Base-by-base conservation (phyloP, 2,113 vertebrate genomes). In the Perognathus longimembris region DNA sequence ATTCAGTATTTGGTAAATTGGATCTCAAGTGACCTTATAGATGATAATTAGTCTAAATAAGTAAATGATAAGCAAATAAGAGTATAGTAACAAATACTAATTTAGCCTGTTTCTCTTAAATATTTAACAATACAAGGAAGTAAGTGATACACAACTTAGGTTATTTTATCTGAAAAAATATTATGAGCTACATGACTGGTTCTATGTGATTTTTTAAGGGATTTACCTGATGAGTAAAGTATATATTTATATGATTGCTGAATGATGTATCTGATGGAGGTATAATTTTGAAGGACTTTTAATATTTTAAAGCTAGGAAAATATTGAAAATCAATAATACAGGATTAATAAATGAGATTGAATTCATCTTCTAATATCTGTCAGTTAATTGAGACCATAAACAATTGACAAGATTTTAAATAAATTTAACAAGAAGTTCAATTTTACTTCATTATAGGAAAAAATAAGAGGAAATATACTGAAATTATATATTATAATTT, bases 381-480 rank as follows among this genome's bases (percentile, higher is more conserved):
- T 82, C 50, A 75, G 38, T 92, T 85, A 73, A 24, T 14, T n/a
- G 67, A 80, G 28, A 63, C 63, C 24, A 71, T 79, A 57, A 84
- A 86, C 15, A 88, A 82, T 77, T 78, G 32, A 45, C 5, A 63
- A 0, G 12, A 79, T 69, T 75, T 83, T 34, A 36, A 67, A 50
- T 40, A 85, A 67, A 85, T 6, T n/a, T 81, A 50, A 24, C 2
- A 76, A 22, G 7, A 73, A 78, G 30, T 66, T 89, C 89, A 83
- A 69, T 77, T 85, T 88, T 30, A 82, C 12, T 74, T 89, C 88
- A 50, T 38, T 30, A 80, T 2, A 85, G 57, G 4, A 89, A 93
- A n/a, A 82, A 8, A 42, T 36, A 76, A 15, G 32, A 77, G 7
- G 3, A 78, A 42, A 63, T 61, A 4, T 63, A 6, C 61, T 67